These are phyloP conservation scores for Xerus inauris DNA, from an alignment of 2,113 vertebrate genomes.

Conservation along the genomic window DNA sequence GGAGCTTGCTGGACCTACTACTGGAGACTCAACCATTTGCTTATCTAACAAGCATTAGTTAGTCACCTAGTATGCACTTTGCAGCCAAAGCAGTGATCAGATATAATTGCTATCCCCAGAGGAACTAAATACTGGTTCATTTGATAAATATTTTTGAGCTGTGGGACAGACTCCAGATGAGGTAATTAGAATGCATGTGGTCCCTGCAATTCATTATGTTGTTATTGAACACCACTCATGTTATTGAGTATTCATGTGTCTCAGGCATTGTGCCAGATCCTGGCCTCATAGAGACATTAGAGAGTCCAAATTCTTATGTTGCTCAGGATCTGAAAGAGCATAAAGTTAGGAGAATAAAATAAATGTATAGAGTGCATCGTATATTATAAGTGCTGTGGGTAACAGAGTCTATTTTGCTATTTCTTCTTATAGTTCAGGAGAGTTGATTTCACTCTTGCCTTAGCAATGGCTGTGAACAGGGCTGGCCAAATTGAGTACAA, in stretches of 20 bases:
- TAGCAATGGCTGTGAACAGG: background rate
- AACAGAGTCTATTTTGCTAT: background rate
- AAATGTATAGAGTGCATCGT: background rate
- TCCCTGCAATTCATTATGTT: background rate
- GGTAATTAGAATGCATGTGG: background rate
- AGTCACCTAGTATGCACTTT: background rate
- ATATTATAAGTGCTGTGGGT: background rate
- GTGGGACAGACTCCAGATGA: background rate
- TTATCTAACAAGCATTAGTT: constrained; percentile 3
- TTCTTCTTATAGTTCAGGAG: background rate
- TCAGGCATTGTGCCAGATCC: background rate
- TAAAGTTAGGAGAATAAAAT: background rate
- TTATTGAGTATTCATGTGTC: background rate
- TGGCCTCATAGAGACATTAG: background rate
- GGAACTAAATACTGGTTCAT: background rate
- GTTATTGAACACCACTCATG: background rate
- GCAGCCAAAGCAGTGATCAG: background rate
- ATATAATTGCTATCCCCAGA: background rate
- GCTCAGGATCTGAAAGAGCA: background rate
- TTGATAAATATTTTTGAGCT: background rate
- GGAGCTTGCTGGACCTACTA: background rate
- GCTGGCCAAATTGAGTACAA: background rate
- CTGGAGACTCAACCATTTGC: background rate
- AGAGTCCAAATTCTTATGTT: background rate
- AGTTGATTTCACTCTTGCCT: background rate